Evolutionary conservation across 2,797 vertebrate genomes (phyloP).

Genomic region (Australoheros facetus): DNA sequence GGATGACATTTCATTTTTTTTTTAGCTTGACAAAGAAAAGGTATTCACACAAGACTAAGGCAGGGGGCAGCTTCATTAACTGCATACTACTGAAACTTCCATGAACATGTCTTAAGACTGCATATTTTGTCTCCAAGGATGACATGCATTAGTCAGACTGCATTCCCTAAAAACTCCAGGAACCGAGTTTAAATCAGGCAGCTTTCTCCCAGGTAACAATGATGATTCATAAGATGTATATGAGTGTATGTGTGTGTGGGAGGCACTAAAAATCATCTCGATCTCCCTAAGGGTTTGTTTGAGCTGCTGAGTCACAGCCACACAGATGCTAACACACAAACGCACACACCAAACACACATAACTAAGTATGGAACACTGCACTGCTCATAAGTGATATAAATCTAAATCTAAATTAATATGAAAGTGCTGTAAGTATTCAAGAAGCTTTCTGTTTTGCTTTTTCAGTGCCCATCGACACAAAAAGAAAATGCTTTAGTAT

Average conservation of each 20-base stretch:
- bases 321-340: slow-evolving; percentile 16
- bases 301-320: slow-evolving; percentile 70
- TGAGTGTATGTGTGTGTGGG: slow-evolving; percentile 40
- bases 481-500: background rate
- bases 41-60: background rate
- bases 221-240: slow-evolving; percentile 72
- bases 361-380: slow-evolving; percentile 31
- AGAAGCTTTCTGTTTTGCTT: no score
- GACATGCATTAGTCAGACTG: slow-evolving; percentile 40
- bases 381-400: slow-evolving; percentile 22
- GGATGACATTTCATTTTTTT: background rate
- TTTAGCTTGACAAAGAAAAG: background rate
- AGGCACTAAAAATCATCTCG: slow-evolving; percentile 64
- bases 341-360: slow-evolving; percentile 1
- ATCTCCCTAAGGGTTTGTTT: slow-evolving; percentile 54
- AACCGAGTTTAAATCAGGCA: slow-evolving; percentile 56
- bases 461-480: background rate
- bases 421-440: no score
- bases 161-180: slow-evolving; percentile 39
- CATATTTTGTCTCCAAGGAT: slow-evolving; percentile 17
- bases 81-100: background rate
- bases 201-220: slow-evolving; percentile 66
- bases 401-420: background rate
- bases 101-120: slow-evolving; percentile 13
- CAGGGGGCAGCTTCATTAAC: background rate